Evolutionary conservation across 2,113 vertebrate genomes (phyloP).

Genomic region (Axis porcinus): DNA sequence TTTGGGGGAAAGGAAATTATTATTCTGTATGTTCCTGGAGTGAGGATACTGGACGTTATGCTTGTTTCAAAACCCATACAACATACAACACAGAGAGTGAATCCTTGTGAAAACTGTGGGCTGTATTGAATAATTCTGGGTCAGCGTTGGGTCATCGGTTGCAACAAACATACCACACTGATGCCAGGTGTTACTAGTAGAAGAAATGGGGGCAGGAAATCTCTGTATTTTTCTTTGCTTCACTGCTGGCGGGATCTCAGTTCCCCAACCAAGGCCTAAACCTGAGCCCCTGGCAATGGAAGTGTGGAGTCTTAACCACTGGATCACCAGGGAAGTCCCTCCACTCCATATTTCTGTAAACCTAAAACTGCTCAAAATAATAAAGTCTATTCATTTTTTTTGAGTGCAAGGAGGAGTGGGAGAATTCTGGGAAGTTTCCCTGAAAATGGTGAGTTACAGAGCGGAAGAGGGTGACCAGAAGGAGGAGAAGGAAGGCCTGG

Average conservation of each 20-base stretch:
- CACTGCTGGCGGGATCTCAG: neutral
- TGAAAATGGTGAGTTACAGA: neutral
- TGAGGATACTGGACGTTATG: neutral
- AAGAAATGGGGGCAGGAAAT: neutral
- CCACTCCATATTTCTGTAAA: neutral
- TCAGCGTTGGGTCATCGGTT: accelerated
- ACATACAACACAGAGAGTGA: accelerated
- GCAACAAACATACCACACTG: accelerated
- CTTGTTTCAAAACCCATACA: neutral
- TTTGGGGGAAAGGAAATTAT: neutral
- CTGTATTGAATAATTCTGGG: neutral
- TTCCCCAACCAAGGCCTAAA: too few species aligned
- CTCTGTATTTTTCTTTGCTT: neutral
- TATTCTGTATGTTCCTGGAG: neutral
- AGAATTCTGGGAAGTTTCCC: neutral
- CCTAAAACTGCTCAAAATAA: neutral
- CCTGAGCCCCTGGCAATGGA: neutral
- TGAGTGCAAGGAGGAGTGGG: neutral
- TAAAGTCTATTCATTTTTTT: neutral
- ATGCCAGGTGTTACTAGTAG: accelerated
- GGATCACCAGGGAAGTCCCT: neutral
- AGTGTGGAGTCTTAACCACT: too few species aligned
- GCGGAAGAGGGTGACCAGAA: neutral
- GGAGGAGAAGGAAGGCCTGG: accelerated
- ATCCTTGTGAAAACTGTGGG: accelerated